phyloP scores from a whole-genome alignment of 1,140 invertebrate species.

The Batillaria attramentaria region DNA sequence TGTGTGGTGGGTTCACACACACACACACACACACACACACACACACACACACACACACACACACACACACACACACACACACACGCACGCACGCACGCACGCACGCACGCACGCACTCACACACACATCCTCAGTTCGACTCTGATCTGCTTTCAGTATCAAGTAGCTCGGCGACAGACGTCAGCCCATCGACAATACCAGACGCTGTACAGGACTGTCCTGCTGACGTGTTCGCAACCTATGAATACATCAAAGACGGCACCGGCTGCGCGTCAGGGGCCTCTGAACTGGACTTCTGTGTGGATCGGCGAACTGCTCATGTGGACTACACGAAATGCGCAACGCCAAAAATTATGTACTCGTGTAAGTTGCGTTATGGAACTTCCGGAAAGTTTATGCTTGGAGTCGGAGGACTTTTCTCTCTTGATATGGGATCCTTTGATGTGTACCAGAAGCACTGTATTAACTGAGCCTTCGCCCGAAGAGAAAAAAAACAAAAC shows the following conservation, averaged over 20 bases:
- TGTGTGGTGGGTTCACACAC: no score
- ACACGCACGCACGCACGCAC: no score
- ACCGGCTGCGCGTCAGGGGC: background rate
- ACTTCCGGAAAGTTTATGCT: background rate
- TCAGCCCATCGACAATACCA: background rate
- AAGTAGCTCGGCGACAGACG: no score
- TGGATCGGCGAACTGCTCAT: background rate
- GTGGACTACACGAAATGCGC: background rate
- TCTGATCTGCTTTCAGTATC: no score
- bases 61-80: no score
- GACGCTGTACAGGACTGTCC: background rate
- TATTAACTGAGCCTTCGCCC: background rate
- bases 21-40: no score
- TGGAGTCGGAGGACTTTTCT: background rate
- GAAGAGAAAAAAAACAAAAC: background rate
- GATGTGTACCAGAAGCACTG: background rate
- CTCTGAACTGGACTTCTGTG: slow-evolving; percentile 18
- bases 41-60: no score
- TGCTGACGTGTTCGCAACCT: slow-evolving; percentile 6
- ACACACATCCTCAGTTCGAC: no score
- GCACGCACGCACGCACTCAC: no score
- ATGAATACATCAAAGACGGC: slow-evolving; percentile 16
- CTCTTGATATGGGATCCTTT: background rate
- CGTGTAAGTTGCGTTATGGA: background rate
- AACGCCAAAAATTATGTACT: background rate